phyloP scores from a whole-genome alignment of 2,888 invertebrate species.

The Acrobasis repandana region DNA sequence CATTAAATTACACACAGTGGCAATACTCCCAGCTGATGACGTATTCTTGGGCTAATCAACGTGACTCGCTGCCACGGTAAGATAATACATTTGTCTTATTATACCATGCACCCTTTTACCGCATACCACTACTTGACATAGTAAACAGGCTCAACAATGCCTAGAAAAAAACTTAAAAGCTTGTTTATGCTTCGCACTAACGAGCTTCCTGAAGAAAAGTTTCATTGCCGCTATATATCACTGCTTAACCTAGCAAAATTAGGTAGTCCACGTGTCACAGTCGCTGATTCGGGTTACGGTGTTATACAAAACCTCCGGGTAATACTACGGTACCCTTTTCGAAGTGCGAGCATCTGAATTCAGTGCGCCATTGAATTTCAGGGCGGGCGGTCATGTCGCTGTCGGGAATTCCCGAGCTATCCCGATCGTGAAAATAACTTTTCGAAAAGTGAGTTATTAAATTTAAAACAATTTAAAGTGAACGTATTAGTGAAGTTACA shows the following conservation, averaged over 20 bases:
- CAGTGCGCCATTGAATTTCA: constrained; percentile 57
- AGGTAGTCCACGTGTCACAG: constrained; percentile 27
- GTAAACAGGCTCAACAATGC: constrained; percentile 20
- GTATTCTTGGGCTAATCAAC: too few relatives aligned
- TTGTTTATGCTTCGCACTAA: constrained; percentile 49
- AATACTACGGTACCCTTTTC: constrained; percentile 68
- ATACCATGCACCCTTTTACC: not conserved
- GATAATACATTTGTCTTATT: too few relatives aligned
- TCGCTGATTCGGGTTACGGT: constrained; percentile 26
- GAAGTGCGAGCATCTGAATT: constrained; percentile 48
- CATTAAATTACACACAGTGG: too few relatives aligned
- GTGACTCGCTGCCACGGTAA: too few relatives aligned
- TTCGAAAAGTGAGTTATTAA: constrained; percentile 37
- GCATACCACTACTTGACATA: constrained; percentile 3
- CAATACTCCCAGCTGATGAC: too few relatives aligned
- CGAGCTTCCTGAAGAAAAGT: constrained; percentile 47
- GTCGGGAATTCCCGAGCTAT: constrained; percentile 35
- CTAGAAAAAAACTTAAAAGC: constrained; percentile 45
- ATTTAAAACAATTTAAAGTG: constrained; percentile 37
- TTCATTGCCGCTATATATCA: constrained; percentile 33
- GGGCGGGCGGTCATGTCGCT: constrained; percentile 47
- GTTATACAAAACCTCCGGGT: constrained; percentile 41
- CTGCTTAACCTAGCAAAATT: constrained; percentile 39
- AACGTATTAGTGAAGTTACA: constrained; percentile 35
- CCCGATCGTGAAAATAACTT: constrained; percentile 53